These are phyloP conservation scores for Bombus waltoni DNA, from an alignment of 1,140 invertebrate genomes.

Conservation along the genomic window DNA sequence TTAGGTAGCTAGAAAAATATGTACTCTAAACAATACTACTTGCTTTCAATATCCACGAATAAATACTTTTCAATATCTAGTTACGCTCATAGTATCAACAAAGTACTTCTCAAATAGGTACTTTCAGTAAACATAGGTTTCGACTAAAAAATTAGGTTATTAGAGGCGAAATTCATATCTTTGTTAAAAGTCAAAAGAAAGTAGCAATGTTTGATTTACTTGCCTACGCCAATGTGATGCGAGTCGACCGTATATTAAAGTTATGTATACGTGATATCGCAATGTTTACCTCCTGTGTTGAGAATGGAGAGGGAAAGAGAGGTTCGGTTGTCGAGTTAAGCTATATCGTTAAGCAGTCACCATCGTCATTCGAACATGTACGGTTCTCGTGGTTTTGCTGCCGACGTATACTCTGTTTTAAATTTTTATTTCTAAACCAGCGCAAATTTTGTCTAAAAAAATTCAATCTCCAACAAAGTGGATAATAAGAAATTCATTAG, in stretches of 20 bases:
- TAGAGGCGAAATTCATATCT: too few species aligned
- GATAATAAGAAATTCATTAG: not conserved
- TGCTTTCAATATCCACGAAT: too few species aligned
- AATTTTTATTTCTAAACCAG: not conserved
- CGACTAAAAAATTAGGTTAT: too few species aligned
- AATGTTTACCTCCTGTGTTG: constrained; percentile 47
- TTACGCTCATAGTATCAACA: too few species aligned
- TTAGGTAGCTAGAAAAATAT: too few species aligned
- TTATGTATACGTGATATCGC: constrained; percentile 31
- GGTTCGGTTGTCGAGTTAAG: constrained; percentile 16
- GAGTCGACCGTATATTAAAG: not conserved
- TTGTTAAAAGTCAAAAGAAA: too few species aligned
- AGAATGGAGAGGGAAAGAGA: constrained; percentile 48
- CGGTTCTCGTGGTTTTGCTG: not conserved
- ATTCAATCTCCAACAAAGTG: not conserved
- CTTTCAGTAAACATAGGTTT: too few species aligned
- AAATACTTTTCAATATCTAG: too few species aligned
- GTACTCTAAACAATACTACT: too few species aligned
- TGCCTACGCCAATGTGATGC: not conserved
- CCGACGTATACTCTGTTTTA: not conserved
- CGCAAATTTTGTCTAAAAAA: not conserved
- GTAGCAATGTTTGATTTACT: too few species aligned
- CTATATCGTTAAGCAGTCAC: constrained; percentile 25
- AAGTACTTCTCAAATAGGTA: too few species aligned
- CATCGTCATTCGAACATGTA: not conserved